phyloP scores from a whole-genome alignment of 2,113 vertebrate genomes.

The Calyptomena viridis region DNA sequence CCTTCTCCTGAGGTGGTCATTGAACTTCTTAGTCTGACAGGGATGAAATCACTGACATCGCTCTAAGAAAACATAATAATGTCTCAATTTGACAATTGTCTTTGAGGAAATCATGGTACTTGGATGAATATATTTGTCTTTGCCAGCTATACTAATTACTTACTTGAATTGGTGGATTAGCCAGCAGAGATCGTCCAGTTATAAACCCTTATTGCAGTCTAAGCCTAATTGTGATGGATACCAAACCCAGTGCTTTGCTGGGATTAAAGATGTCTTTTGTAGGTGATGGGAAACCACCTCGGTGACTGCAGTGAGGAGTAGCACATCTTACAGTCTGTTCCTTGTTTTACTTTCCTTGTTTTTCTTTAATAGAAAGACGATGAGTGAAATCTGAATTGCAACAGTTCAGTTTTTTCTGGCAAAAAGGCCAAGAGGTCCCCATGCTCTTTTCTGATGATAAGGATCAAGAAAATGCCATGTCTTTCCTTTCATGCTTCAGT shows the following conservation, averaged over 20 bases:
- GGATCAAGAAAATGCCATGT: background rate
- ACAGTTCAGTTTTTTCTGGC: background rate
- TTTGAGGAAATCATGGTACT: background rate
- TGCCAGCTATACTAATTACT: background rate
- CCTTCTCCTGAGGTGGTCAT: background rate
- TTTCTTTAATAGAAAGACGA: background rate
- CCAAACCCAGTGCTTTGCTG: background rate
- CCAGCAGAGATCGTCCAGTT: background rate
- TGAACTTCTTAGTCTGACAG: background rate
- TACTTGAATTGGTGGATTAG: background rate
- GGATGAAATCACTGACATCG: background rate
- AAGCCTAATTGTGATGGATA: background rate
- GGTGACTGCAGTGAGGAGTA: background rate
- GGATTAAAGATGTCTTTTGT: too few species aligned
- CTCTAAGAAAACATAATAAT: background rate
- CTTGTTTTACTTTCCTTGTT: background rate
- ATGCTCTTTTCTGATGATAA: background rate
- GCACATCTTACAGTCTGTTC: background rate
- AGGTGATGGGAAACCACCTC: background rate
- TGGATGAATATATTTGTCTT: background rate
- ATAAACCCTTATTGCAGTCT: background rate
- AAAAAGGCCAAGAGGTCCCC: background rate
- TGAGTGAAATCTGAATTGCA: background rate
- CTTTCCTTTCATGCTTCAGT: background rate
- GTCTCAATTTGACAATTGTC: background rate